These are phyloP conservation scores for Triplophysa siluroides DNA, from an alignment of 2,113 vertebrate species.

Conservation along the genomic window DNA sequence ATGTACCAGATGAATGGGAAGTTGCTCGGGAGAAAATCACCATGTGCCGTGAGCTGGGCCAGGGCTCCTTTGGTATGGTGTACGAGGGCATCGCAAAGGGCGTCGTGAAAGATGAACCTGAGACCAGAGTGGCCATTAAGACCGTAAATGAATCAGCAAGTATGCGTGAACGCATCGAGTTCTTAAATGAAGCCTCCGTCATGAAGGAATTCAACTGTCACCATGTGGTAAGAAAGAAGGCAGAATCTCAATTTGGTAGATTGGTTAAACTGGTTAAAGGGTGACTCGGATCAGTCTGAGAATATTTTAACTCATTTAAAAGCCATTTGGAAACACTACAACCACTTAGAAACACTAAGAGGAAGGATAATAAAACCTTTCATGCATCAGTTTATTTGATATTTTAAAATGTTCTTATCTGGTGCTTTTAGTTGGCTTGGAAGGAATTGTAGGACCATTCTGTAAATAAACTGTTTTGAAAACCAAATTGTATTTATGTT, in stretches of 20 bases:
- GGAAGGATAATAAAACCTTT: no score
- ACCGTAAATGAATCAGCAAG: constrained; percentile 95
- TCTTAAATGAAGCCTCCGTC: constrained; percentile 96
- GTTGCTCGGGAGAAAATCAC: constrained; percentile 96
- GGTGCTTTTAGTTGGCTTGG: no score
- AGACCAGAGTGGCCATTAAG: constrained; percentile 96
- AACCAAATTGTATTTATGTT: no score
- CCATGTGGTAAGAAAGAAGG: constrained; percentile 86
- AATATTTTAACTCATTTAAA: no score
- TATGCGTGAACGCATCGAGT: constrained; percentile 97
- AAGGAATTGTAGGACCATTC: no score
- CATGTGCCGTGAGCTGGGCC: constrained; percentile 91
- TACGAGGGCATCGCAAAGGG: constrained; percentile 96
- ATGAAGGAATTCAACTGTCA: constrained; percentile 99
- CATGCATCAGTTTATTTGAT: no score
- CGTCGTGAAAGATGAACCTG: constrained; percentile 92
- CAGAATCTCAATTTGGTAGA: background rate
- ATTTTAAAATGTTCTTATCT: no score
- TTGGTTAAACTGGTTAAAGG: background rate
- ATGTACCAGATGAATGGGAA: constrained; percentile 97
- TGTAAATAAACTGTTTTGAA: no score
- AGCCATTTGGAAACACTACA: no score
- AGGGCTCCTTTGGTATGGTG: constrained; percentile 98
- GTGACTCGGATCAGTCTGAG: background rate
- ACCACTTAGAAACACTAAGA: no score